Conservation (phyloP, 2,797 vertebrate species). For the Hyperoplus immaculatus region DNA sequence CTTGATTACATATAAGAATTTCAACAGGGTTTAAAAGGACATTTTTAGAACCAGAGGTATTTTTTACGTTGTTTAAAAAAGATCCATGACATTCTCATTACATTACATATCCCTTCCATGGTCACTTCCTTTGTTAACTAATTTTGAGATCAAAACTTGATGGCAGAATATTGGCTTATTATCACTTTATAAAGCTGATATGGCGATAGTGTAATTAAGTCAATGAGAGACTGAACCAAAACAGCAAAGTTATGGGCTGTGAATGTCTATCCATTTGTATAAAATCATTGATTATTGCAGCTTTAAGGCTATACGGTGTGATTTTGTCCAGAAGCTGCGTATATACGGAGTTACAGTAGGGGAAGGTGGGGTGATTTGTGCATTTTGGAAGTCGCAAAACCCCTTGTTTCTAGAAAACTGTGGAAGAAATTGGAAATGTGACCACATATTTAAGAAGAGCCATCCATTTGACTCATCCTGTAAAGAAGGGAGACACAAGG, state of each 20-base stretch:
- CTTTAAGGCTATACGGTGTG: neutral
- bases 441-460: too few species aligned
- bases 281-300: conserved; percentile 16
- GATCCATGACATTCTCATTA: too few species aligned
- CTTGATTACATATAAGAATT: neutral
- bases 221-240: neutral
- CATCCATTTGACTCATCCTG: too few species aligned
- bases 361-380: too few species aligned
- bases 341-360: neutral
- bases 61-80: neutral
- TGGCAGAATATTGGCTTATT: neutral
- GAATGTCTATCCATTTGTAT: conserved; percentile 16
- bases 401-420: too few species aligned
- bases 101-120: neutral
- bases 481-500: too few species aligned
- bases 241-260: conserved; percentile 1
- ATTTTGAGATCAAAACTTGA: neutral
- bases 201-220: neutral
- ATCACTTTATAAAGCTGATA: neutral
- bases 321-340: conserved; percentile 9
- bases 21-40: neutral
- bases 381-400: too few species aligned
- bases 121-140: neutral
- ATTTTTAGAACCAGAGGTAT: neutral
- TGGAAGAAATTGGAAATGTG: too few species aligned